Base-by-base conservation (phyloP, 2,888 invertebrate species). In the Calliphora vomitoria region DNA sequence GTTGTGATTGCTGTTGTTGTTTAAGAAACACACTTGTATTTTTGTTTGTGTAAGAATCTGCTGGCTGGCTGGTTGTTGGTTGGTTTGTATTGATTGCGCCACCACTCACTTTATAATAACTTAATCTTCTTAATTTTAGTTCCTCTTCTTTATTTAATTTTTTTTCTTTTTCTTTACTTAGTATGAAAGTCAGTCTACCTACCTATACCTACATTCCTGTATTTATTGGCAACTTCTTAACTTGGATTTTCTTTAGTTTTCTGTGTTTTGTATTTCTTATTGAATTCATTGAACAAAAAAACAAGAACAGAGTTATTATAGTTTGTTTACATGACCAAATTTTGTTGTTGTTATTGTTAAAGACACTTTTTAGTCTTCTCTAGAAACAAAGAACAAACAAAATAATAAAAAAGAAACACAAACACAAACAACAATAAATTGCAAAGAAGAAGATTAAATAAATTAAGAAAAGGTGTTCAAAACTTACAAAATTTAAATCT, bases 81-180 rank as follows among this genome's bases (percentile, higher is more conserved):
- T 58, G 20, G 35, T 44, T 44, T 10, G 44, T 44, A 58, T 64
- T 66, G 44, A 58, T 58, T 58, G 20, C 20, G 58, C 25, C 25
- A 58, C 58, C 20, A 25, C 13, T 25, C 15, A 55, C 11, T 50
- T 18, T 72, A 75, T 85, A 87, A 87, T 85, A 87, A 87, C 82
- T 80, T 87, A 87, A 87, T 85, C 85, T 79, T 79, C 87, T 87
- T 87, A 85, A 82, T 84, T 81, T 84, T 11, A 74, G 75, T 79
- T 62, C 72, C 20, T 38, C 31, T 53, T 58, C 58, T 79, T 53
- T 68, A 41, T 64, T 81, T 80, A 60, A 25, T 75, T 64, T 83
- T 71, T 76, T 35, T 68, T 66, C 47, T 50, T 31, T 41, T 64
- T 82, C n/a, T n/a, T 50, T 50, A 44, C 44, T 50, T 50, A 50